A percentile compares a stretch with the other conserved stretches of the same genome.
phyloP scores from a whole-genome alignment of 2,888 invertebrate species.

The Ernsta delagoae region DNA sequence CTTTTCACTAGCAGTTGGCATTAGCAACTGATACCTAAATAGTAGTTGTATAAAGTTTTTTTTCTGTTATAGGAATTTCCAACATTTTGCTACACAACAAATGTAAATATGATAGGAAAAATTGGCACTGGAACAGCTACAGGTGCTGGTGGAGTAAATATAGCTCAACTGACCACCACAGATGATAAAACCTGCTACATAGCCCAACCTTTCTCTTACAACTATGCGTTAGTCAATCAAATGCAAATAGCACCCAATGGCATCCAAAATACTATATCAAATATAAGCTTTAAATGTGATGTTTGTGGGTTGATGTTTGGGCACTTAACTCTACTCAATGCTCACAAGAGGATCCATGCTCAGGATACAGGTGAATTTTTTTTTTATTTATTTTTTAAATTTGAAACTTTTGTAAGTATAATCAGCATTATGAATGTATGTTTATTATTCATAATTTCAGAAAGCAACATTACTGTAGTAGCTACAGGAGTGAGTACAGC shows the following conservation, averaged over 20 bases:
- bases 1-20: too few relatives aligned
- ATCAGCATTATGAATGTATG: too few relatives aligned
- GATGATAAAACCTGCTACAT: slow-evolving; percentile 90
- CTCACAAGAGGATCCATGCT: slow-evolving; percentile 93
- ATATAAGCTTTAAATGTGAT: slow-evolving; percentile 95
- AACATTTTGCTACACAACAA: slow-evolving; percentile 89
- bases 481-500: slow-evolving; percentile 72
- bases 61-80: slow-evolving; percentile 83
- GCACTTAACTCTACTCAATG: slow-evolving; percentile 92
- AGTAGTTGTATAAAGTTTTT: too few relatives aligned
- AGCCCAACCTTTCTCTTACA: slow-evolving; percentile 90
- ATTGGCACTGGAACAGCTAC: slow-evolving; percentile 76
- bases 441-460: slow-evolving; percentile 51
- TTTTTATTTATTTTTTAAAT: too few relatives aligned
- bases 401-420: too few relatives aligned
- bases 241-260: slow-evolving; percentile 91
- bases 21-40: background rate
- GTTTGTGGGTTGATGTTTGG: slow-evolving; percentile 94
- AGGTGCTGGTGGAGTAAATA: slow-evolving; percentile 87
- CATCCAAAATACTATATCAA: slow-evolving; percentile 89
- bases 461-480: slow-evolving; percentile 85
- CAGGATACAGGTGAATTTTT: slow-evolving; percentile 79
- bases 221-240: slow-evolving; percentile 94
- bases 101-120: slow-evolving; percentile 89
- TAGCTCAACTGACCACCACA: slow-evolving; percentile 87